A percentile compares a stretch with the other conserved stretches of the same genome.
These are phyloP conservation scores for Microcaecilia unicolor DNA, from an alignment of 2,797 vertebrate species.

Conservation along the genomic window DNA sequence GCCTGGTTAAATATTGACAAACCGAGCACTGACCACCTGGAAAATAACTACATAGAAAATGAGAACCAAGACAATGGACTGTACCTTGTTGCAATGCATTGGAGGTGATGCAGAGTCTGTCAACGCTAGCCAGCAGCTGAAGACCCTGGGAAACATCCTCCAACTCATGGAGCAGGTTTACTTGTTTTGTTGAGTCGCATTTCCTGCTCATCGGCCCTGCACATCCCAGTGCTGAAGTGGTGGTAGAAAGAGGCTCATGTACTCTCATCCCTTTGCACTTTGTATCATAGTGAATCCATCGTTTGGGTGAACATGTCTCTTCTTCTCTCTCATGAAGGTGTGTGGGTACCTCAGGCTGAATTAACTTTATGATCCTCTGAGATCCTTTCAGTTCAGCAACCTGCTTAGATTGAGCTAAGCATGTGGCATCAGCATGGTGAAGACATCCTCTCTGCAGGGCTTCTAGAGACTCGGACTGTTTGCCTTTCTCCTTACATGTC, in stretches of 20 bases:
- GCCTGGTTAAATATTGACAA: too few relatives aligned
- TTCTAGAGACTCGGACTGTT: background rate
- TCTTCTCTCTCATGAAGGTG: background rate
- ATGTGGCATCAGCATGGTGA: too few relatives aligned
- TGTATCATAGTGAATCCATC: rapidly evolving
- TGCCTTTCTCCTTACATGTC: background rate
- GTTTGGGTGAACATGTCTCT: background rate
- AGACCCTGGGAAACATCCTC: constrained; percentile 13
- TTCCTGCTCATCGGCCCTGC: constrained; percentile 3
- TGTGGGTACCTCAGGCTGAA: rapidly evolving
- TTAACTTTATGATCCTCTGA: background rate
- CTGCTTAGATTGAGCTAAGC: rapidly evolving
- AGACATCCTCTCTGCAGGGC: background rate
- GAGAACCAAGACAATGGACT: too few relatives aligned
- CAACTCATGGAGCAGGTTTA: background rate
- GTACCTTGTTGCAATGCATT: constrained; percentile 59
- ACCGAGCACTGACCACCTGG: too few relatives aligned
- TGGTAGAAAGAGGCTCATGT: background rate
- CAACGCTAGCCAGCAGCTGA: constrained; percentile 42
- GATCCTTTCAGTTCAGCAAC: background rate
- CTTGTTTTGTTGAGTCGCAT: constrained; percentile 11
- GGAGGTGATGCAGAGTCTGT: constrained; percentile 52
- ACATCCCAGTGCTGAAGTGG: constrained; percentile 5
- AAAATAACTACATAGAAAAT: too few relatives aligned
- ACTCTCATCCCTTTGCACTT: background rate